A percentile compares a stretch with the other conserved stretches of the same genome.
phyloP scores from a whole-genome alignment of 1,140 invertebrate species.

The Holcopasites calliopsidis region DNA sequence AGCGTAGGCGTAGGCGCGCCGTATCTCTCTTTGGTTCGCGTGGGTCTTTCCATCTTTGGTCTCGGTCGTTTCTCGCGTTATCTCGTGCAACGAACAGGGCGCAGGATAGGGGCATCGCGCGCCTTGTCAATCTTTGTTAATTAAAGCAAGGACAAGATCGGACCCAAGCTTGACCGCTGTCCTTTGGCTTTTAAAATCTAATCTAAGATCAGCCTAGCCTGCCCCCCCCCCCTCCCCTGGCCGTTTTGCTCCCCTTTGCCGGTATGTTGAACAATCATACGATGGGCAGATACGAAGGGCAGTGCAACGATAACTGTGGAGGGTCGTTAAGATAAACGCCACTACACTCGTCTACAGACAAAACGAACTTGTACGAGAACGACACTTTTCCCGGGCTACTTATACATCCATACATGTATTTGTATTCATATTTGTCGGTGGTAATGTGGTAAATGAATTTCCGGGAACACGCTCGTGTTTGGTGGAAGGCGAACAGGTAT shows the following conservation, averaged over 20 bases:
- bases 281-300: too few relatives aligned
- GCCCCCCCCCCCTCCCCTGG: background rate
- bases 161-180: background rate
- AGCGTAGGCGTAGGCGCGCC: background rate
- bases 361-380: background rate
- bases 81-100: background rate
- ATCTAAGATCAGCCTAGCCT: background rate
- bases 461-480: background rate
- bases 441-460: slow-evolving; percentile 1
- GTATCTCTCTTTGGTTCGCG: slow-evolving; percentile 21
- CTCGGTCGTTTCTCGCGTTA: slow-evolving; percentile 23
- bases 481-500: slow-evolving; percentile 28
- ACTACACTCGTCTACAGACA: background rate
- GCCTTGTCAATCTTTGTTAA: slow-evolving; percentile 63
- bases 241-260: background rate
- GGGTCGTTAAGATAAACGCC: background rate
- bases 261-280: background rate
- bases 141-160: slow-evolving; percentile 55
- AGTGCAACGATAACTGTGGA: background rate
- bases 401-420: too few relatives aligned
- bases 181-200: slow-evolving; percentile 10
- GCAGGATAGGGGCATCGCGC: background rate
- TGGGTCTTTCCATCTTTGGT: slow-evolving; percentile 15
- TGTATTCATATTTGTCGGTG: background rate
- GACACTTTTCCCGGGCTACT: background rate